Evolutionary conservation across 2,113 vertebrate species (phyloP).

Genomic region (Equus quagga): DNA sequence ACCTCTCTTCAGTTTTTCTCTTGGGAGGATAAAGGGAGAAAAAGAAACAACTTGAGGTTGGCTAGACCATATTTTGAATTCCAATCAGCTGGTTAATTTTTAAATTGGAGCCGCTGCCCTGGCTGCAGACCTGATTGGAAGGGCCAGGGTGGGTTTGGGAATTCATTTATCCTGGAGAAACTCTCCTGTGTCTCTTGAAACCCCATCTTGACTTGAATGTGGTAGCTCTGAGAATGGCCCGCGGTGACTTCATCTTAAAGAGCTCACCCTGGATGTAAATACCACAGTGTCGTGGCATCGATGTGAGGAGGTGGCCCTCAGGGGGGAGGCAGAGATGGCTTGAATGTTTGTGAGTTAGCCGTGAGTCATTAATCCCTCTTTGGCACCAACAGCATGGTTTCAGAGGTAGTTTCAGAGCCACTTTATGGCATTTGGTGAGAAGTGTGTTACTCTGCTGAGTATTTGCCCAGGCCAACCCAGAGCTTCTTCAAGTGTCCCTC

Average conservation of each 20-base stretch:
- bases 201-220: not conserved
- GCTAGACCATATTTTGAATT: slow-evolving; percentile 47
- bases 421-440: not conserved
- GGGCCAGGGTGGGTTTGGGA: not conserved
- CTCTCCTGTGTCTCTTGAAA: not conserved
- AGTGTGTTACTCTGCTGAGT: not conserved
- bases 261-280: not conserved
- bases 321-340: not conserved
- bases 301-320: not conserved
- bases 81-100: slow-evolving; percentile 59
- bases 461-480: not conserved
- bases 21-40: not conserved
- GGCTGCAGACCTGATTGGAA: not conserved
- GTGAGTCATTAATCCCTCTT: not conserved
- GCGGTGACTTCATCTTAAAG: slow-evolving; percentile 37
- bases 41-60: slow-evolving; percentile 9
- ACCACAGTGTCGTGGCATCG: not conserved
- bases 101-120: slow-evolving; percentile 13
- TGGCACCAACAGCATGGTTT: not conserved
- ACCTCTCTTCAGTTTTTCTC: not conserved
- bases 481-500: not conserved
- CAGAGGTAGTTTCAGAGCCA: not conserved
- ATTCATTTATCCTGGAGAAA: not conserved
- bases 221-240: slow-evolving; percentile 24
- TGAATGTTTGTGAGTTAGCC: not conserved